A percentile compares a stretch with the other conserved stretches of the same genome.
These are phyloP conservation scores for Pelecanoides urinatrix DNA, from an alignment of 2,113 vertebrate genomes.

Conservation along the genomic window DNA sequence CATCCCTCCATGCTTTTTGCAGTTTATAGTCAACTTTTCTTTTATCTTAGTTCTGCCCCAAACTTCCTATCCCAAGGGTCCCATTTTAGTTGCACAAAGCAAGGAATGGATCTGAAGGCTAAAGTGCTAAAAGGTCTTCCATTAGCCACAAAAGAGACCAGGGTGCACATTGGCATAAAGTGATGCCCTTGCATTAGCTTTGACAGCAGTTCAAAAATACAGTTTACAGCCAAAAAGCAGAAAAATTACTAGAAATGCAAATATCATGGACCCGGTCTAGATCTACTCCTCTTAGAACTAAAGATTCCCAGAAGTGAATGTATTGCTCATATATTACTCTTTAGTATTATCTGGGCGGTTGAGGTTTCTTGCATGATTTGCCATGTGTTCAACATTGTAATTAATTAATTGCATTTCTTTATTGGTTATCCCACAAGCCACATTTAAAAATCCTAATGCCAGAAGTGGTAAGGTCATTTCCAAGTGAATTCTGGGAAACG, in stretches of 20 bases:
- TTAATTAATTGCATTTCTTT: constrained; percentile 20
- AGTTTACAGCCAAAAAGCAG: not conserved
- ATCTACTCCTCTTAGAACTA: not conserved
- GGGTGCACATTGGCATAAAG: not conserved
- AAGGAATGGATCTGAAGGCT: not conserved
- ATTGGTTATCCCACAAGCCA: constrained; percentile 30
- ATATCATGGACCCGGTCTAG: not conserved
- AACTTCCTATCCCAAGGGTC: not conserved
- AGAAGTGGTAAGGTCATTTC: not conserved
- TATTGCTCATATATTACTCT: not conserved
- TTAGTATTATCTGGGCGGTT: not conserved
- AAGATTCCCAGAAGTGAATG: not conserved
- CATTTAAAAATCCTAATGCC: not conserved
- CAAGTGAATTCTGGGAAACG: not conserved
- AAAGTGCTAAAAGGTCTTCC: not conserved
- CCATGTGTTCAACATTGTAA: not conserved
- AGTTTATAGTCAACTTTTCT: not conserved
- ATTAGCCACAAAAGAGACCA: not conserved
- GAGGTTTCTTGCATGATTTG: constrained; percentile 12
- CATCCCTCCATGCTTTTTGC: not conserved
- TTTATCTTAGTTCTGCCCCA: not conserved
- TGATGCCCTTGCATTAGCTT: not conserved
- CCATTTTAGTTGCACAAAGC: not conserved
- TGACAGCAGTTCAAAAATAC: not conserved
- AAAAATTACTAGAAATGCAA: not conserved